phyloP scores from a whole-genome alignment of 2,797 vertebrate species.

The Urocyon cinereoargenteus region DNA sequence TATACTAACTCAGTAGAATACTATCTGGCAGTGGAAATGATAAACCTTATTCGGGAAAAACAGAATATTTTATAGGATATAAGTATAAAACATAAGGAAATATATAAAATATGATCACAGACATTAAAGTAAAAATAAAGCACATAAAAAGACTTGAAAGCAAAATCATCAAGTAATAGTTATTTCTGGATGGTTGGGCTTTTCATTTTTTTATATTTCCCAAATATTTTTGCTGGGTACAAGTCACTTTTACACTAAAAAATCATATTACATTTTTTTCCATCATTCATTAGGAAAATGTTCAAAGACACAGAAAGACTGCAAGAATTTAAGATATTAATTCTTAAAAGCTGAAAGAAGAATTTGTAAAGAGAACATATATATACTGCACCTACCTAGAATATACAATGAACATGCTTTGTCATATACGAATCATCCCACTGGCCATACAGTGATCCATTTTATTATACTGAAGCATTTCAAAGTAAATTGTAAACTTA shows the following conservation, averaged over 20 bases:
- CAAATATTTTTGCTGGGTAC: background rate
- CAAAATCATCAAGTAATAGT: background rate
- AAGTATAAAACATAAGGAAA: background rate
- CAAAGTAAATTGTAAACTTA: background rate
- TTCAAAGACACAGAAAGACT: background rate
- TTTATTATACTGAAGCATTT: background rate
- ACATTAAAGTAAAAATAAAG: background rate
- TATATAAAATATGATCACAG: background rate
- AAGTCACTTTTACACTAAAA: background rate
- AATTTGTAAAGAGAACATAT: background rate
- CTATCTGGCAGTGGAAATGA: background rate
- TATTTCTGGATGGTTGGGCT: background rate
- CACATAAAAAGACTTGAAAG: background rate
- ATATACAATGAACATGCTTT: background rate
- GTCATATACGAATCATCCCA: background rate
- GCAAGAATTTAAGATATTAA: background rate
- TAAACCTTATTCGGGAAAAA: background rate
- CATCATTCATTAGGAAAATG: background rate
- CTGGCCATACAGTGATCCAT: background rate
- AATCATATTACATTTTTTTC: background rate
- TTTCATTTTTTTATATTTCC: conserved; percentile 18
- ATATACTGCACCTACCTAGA: background rate
- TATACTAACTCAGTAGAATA: background rate
- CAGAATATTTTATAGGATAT: background rate
- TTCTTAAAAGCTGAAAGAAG: background rate